Conservation (phyloP, 2,888 invertebrate species). For the Tholera decimalis region DNA sequence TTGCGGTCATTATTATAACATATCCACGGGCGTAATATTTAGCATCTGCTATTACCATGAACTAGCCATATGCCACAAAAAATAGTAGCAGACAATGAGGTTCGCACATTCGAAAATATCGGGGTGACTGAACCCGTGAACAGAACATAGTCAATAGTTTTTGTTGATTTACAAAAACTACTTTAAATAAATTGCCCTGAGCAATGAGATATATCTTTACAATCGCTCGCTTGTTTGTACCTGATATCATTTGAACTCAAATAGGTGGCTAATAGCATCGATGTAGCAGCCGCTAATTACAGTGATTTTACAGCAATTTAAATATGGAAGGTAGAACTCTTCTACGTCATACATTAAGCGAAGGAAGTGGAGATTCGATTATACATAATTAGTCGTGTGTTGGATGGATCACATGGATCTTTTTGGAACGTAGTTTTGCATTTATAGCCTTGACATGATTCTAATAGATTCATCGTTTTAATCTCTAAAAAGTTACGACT, state of each 20-base stretch:
- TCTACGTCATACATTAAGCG: conserved; percentile 34
- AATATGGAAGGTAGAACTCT: conserved; percentile 30
- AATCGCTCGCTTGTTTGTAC: conserved; percentile 67
- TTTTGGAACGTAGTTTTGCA: neutral
- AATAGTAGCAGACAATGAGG: conserved; percentile 86
- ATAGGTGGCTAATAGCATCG: conserved; percentile 62
- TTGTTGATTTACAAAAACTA: conserved; percentile 85
- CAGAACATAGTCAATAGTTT: conserved; percentile 84
- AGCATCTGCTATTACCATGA: conserved; percentile 78
- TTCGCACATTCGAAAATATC: conserved; percentile 87
- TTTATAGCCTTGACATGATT: neutral
- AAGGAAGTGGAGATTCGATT: conserved; percentile 14
- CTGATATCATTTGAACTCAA: conserved; percentile 61
- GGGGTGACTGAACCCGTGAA: conserved; percentile 86
- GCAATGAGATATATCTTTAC: conserved; percentile 75
- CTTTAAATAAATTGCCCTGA: conserved; percentile 79
- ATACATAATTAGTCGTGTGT: neutral
- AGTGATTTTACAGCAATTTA: conserved; percentile 46
- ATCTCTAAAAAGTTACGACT: neutral
- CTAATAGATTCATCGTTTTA: neutral
- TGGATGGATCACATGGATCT: neutral
- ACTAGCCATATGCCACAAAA: conserved; percentile 87
- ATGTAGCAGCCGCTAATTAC: conserved; percentile 62
- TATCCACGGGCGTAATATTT: conserved; percentile 66
- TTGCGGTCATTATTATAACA: conserved; percentile 44